Conservation (phyloP, 2,888 invertebrate species). For the Lasioglossum marginatum region DNA sequence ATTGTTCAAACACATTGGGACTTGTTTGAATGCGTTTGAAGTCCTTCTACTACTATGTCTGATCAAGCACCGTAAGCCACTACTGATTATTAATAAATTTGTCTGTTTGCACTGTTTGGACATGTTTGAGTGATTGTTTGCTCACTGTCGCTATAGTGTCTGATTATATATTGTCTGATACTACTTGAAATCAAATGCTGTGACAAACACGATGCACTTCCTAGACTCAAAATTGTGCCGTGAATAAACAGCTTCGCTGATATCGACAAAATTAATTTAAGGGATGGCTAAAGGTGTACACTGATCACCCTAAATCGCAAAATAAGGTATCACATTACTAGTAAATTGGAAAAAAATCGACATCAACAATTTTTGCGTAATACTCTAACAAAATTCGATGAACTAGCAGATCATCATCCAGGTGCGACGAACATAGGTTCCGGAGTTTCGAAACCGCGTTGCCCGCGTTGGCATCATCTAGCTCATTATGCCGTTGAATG, state of each 20-base stretch:
- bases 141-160: neutral
- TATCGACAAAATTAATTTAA: neutral
- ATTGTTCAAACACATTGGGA: neutral
- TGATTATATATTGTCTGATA: neutral
- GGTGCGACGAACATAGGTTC: neutral
- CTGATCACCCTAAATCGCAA: neutral
- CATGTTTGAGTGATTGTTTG: neutral
- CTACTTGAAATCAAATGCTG: neutral
- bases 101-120: neutral
- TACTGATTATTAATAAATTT: neutral
- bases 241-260: neutral
- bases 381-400: neutral
- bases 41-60: neutral
- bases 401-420: neutral
- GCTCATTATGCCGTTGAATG: constrained; percentile 56
- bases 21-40: neutral
- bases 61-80: neutral
- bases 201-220: neutral
- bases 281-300: neutral
- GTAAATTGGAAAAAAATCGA: neutral
- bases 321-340: neutral
- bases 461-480: constrained; percentile 42
- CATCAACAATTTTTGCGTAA: neutral
- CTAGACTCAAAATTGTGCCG: neutral
- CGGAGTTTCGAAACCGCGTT: constrained; percentile 56